Evolutionary conservation across 2,797 vertebrate genomes (phyloP).

Genomic region (Phrynocephalus vlangalii): DNA sequence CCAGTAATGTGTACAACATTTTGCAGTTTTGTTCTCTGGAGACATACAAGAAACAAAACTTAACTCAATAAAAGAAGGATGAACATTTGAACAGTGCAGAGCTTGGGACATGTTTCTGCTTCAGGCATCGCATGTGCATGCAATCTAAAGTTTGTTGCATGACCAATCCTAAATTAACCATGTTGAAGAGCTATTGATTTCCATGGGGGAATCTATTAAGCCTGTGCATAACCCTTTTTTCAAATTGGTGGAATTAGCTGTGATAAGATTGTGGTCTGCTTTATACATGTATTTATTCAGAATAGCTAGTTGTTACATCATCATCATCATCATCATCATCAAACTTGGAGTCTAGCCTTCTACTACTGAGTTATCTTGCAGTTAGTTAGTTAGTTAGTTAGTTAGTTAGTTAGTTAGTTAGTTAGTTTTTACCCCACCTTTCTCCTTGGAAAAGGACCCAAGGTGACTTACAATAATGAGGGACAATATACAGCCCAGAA

Average conservation of each 20-base stretch:
- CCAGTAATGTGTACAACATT: not conserved
- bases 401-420: too few species aligned
- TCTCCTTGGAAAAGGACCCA: too few species aligned
- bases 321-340: too few species aligned
- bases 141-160: not conserved
- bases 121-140: not conserved
- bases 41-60: not conserved
- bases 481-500: too few species aligned
- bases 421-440: too few species aligned
- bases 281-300: not conserved
- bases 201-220: not conserved
- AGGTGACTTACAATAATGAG: too few species aligned
- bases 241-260: not conserved
- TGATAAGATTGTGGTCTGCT: too few species aligned
- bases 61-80: slow-evolving; percentile 1
- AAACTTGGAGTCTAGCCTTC: too few species aligned
- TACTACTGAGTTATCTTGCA: too few species aligned
- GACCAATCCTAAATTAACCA: not conserved
- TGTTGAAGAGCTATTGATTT: not conserved
- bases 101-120: not conserved
- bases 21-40: not conserved
- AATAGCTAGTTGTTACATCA: too few species aligned
- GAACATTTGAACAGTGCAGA: not conserved
- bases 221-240: not conserved
- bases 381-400: too few species aligned